A percentile compares a stretch with the other conserved stretches of the same genome.
These are phyloP conservation scores for Denticeps clupeoides DNA, from an alignment of 2,797 vertebrate genomes.

Conservation along the genomic window DNA sequence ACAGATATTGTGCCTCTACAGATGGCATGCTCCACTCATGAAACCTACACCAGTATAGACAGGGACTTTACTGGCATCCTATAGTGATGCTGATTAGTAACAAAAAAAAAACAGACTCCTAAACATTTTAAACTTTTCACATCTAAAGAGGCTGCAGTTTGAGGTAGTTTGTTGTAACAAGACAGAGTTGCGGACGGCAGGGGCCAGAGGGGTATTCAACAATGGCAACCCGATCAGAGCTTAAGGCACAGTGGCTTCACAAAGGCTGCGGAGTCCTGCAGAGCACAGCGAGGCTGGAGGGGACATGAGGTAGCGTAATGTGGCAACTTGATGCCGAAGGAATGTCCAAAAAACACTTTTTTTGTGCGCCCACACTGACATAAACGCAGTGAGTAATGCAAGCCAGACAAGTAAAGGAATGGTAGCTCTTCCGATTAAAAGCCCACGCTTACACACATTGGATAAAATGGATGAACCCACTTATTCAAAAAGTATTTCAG, in stretches of 20 bases:
- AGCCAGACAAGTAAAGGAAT: conserved; percentile 9
- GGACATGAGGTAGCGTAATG: conserved; percentile 12
- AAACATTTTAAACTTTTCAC: no score
- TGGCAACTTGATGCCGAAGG: conserved; percentile 21
- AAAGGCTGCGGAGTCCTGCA: conserved; percentile 14
- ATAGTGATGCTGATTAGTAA: no score
- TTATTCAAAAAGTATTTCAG: no score
- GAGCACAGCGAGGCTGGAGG: conserved; percentile 9
- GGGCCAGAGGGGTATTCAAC: neutral
- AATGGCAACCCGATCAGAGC: conserved; percentile 10
- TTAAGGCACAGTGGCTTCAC: conserved; percentile 7
- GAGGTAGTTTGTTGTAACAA: neutral
- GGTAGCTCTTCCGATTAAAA: neutral
- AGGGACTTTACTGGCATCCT: no score
- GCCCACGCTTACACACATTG: neutral
- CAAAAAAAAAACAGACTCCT: no score
- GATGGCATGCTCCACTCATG: no score
- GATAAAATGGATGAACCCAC: no score
- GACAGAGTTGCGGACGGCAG: neutral
- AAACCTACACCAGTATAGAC: no score
- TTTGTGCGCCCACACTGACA: neutral
- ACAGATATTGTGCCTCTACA: no score
- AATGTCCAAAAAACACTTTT: conserved; percentile 8
- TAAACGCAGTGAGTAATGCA: neutral
- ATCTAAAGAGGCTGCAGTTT: no score